These are phyloP conservation scores for Nerophis ophidion DNA, from an alignment of 2,113 vertebrate species.

Conservation along the genomic window DNA sequence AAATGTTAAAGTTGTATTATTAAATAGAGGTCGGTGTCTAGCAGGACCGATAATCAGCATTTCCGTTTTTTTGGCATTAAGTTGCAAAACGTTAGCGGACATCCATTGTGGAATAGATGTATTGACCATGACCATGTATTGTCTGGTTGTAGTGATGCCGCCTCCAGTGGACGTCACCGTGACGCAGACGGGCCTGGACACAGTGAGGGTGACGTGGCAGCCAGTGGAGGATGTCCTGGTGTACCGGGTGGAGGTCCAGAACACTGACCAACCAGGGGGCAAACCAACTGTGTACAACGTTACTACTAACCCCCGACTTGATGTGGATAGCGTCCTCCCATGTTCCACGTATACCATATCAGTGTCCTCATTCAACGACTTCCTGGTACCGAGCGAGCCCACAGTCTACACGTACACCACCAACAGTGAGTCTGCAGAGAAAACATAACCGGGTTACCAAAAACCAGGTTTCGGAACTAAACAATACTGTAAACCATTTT, in stretches of 20 bases:
- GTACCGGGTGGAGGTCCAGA: slow-evolving; percentile 52
- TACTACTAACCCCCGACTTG: slow-evolving; percentile 31
- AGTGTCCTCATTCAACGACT: slow-evolving; percentile 63
- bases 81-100: no score
- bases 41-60: no score
- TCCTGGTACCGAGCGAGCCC: slow-evolving; percentile 65
- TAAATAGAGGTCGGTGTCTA: no score
- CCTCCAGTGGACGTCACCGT: slow-evolving; percentile 53
- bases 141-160: slow-evolving; percentile 55
- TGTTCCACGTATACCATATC: slow-evolving; percentile 69
- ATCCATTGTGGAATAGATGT: no score
- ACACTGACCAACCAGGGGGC: slow-evolving; percentile 13
- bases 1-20: no score
- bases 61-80: no score
- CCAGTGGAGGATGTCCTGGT: slow-evolving; percentile 55
- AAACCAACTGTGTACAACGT: slow-evolving; percentile 22
- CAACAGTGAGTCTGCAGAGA: slow-evolving; percentile 66
- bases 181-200: slow-evolving; percentile 4
- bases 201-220: slow-evolving; percentile 55
- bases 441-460: slow-evolving; percentile 39
- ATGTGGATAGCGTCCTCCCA: slow-evolving; percentile 50
- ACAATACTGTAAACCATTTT: no score
- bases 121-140: no score
- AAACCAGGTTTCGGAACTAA: slow-evolving; percentile 36
- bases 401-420: slow-evolving; percentile 49